Base-by-base conservation (phyloP, 1,140 invertebrate species). In the Vanessa atalanta region DNA sequence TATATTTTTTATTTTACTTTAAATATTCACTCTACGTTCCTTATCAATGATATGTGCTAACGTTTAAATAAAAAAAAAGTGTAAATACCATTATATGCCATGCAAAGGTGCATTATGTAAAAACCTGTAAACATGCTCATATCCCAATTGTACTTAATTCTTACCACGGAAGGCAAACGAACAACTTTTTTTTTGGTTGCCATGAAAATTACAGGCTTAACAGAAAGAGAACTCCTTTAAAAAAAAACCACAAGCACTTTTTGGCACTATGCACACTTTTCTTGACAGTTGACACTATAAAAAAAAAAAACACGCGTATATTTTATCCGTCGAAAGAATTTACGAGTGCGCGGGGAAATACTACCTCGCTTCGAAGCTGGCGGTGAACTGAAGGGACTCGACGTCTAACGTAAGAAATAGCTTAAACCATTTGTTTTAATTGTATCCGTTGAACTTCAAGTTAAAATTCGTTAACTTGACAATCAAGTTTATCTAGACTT, bases 151-250 rank as follows among this genome's bases (percentile, higher is more conserved):
- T 83, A 79, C 81, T 78, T 63, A 83, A 77, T 76, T 82, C 89
- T 89, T 91, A 91, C 89, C 89, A 91, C 88, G 70, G 89, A 91
- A 71, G 89, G 89, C 87, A 91, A 91, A 78, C 88, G 87, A 65
- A 88, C 80, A 85, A 89, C 82, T 82, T 84, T 89, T 88, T 88
- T 90, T 89, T 87, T 90, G 77, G 83, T 87, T 84, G 88, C 87
- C 88, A 90, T 89, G 78, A 76, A 86, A 67, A 63, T 50, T 6
- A 71, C 16, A 57, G 67, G 68, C 51, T 20, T 20, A 65, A 69
- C 50, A 55, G 12, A 65, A 65, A 15, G 43, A 43, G 57, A 51
- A 75, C 69, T 70, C 51, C 66, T 65, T 75, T 65, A 61, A 61
- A 48, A 26, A 70, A 71, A 57, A 57, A 5, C 47, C 67, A 75